phyloP scores from a whole-genome alignment of 2,797 vertebrate species.

The Rallus crepitans region DNA sequence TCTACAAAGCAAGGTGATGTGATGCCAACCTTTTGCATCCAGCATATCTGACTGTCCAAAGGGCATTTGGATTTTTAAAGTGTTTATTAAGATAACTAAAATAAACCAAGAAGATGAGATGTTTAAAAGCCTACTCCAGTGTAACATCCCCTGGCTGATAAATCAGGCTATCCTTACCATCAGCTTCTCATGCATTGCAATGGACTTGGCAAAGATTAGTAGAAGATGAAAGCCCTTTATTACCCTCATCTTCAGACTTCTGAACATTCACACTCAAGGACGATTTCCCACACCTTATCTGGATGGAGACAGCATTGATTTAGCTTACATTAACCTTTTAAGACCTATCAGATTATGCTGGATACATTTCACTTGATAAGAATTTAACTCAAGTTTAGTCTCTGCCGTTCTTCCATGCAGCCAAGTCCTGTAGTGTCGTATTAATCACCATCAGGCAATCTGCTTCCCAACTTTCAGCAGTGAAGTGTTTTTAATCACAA shows the following conservation, averaged over 20 bases:
- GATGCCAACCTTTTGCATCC: not conserved
- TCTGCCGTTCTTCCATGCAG: not conserved
- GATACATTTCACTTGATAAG: constrained; percentile 65
- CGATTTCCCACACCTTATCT: not conserved
- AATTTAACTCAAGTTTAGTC: constrained; percentile 38
- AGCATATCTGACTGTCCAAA: not conserved
- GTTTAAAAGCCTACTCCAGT: not conserved
- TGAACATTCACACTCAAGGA: not conserved
- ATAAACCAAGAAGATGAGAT: not conserved
- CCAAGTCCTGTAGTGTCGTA: not conserved
- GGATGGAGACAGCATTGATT: constrained; percentile 22
- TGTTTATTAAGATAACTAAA: constrained; percentile 56
- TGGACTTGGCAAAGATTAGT: constrained; percentile 32
- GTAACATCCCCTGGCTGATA: constrained; percentile 1
- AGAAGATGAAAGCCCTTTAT: constrained; percentile 35
- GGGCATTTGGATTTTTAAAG: not conserved
- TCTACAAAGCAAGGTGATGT: not conserved
- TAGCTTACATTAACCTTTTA: constrained; percentile 33
- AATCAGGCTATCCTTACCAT: constrained; percentile 53
- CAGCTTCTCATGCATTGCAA: not conserved
- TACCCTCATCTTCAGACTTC: not conserved
- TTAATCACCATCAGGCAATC: constrained; percentile 53
- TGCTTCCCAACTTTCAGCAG: not conserved
- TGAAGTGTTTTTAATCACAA: constrained; percentile 64
- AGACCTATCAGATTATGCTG: not conserved